Percentiles rank a stretch among this genome's conserved stretches.
Conservation (phyloP, 1,140 invertebrate genomes). For the Bombus vancouverensis region DNA sequence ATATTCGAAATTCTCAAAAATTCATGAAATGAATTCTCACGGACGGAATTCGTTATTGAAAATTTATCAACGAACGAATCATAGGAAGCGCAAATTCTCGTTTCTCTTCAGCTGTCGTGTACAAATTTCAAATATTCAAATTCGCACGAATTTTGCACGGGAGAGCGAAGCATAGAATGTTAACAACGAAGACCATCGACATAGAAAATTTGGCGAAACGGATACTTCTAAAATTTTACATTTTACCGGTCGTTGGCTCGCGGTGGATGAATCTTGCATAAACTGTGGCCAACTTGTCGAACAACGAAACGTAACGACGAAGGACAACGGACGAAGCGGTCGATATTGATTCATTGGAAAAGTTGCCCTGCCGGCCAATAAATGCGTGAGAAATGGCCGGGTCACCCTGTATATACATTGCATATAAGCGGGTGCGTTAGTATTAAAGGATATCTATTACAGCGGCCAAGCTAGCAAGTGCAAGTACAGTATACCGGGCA, state of each 20-base stretch:
- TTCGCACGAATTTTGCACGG: neutral
- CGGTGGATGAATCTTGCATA: constrained; percentile 3
- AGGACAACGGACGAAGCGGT: constrained; percentile 22
- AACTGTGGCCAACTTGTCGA: constrained; percentile 19
- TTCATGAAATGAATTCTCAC: neutral
- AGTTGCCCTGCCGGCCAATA: constrained; percentile 26
- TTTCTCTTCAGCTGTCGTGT: neutral
- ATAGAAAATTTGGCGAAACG: neutral
- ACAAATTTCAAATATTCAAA: neutral
- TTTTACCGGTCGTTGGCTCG: neutral
- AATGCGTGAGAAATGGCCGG: constrained; percentile 43
- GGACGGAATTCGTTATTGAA: neutral
- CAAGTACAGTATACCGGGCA: constrained; percentile 73
- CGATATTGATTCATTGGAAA: constrained; percentile 52
- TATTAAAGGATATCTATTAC: constrained; percentile 77
- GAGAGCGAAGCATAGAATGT: neutral
- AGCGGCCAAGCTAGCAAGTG: constrained; percentile 67
- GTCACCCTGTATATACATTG: constrained; percentile 48
- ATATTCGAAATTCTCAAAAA: neutral
- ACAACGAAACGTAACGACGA: neutral
- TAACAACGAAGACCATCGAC: neutral
- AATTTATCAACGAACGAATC: neutral
- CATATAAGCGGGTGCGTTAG: constrained; percentile 49
- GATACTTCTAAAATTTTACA: neutral
- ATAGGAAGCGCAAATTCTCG: neutral